Percentiles rank a stretch among this genome's conserved stretches.
phyloP scores from a whole-genome alignment of 2,113 vertebrate genomes.

The Pangasianodon gigas region DNA sequence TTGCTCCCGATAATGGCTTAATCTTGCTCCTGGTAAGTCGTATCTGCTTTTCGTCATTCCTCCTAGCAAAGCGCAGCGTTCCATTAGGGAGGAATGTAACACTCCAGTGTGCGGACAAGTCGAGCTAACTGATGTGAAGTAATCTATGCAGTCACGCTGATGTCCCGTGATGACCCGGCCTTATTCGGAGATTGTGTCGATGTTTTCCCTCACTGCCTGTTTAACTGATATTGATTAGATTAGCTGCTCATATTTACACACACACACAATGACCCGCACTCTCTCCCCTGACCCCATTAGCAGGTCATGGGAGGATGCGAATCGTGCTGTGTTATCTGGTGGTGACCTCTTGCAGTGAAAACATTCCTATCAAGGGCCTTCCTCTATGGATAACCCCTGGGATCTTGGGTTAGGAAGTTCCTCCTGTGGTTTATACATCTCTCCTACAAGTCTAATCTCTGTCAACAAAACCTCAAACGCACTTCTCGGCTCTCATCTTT shows the following conservation, averaged over 20 bases:
- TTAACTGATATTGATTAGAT: constrained; percentile 67
- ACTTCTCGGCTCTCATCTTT: not conserved
- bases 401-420: constrained; percentile 46
- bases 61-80: constrained; percentile 7
- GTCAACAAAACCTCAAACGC: constrained; percentile 22
- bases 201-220: constrained; percentile 42
- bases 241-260: constrained; percentile 13
- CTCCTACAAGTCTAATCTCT: constrained; percentile 18
- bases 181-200: not conserved
- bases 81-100: not conserved
- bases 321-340: constrained; percentile 47
- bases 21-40: constrained; percentile 47
- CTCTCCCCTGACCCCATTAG: constrained; percentile 53
- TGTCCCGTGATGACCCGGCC: constrained; percentile 25
- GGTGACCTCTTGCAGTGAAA: constrained; percentile 33
- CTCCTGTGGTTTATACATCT: constrained; percentile 32
- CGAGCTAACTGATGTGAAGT: not conserved
- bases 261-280: constrained; percentile 14
- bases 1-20: constrained; percentile 50
- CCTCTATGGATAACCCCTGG: constrained; percentile 45
- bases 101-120: not conserved
- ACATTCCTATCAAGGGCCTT: constrained; percentile 48
- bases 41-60: not conserved
- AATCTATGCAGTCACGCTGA: constrained; percentile 1
- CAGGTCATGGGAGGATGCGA: constrained; percentile 53